A percentile compares a stretch with the other conserved stretches of the same genome.
Evolutionary conservation across 2,113 vertebrate species (phyloP).

Genomic region (Prietella phreatophila): DNA sequence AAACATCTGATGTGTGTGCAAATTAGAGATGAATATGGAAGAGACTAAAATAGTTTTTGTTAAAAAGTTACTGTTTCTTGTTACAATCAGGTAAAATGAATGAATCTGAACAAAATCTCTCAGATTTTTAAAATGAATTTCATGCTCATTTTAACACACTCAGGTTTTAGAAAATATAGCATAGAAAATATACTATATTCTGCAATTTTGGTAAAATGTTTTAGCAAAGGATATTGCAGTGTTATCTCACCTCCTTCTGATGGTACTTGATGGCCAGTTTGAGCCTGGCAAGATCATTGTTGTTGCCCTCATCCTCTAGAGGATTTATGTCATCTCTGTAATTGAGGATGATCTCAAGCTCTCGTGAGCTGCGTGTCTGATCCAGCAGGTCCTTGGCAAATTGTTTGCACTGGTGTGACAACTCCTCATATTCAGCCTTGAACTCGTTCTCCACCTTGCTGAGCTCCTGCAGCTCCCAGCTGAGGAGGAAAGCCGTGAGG

Average conservation of each 20-base stretch:
- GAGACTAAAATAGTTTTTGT: neutral
- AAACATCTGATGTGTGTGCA: neutral
- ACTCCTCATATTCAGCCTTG: constrained; percentile 95
- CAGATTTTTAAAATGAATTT: neutral
- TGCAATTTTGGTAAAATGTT: neutral
- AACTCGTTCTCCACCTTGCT: constrained; percentile 99
- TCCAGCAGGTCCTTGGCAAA: constrained; percentile 97
- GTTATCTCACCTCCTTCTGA: constrained; percentile 89
- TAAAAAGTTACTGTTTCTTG: neutral
- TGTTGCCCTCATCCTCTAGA: constrained; percentile 83
- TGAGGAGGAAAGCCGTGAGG: constrained; percentile 92
- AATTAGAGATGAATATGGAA: neutral
- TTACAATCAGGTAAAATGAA: neutral
- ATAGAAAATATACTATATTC: neutral
- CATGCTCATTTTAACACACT: neutral
- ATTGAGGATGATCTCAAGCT: constrained; percentile 98
- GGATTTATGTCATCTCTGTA: constrained; percentile 87
- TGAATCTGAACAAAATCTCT: neutral
- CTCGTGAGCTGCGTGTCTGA: constrained; percentile 95
- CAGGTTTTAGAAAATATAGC: neutral
- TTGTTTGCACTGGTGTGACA: constrained; percentile 93
- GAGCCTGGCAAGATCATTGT: constrained; percentile 89
- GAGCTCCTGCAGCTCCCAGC: constrained; percentile 97
- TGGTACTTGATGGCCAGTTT: constrained; percentile 97
- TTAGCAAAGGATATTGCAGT: neutral